Conservation (phyloP, 2,797 vertebrate species). For the Pangasius krempfi region DNA sequence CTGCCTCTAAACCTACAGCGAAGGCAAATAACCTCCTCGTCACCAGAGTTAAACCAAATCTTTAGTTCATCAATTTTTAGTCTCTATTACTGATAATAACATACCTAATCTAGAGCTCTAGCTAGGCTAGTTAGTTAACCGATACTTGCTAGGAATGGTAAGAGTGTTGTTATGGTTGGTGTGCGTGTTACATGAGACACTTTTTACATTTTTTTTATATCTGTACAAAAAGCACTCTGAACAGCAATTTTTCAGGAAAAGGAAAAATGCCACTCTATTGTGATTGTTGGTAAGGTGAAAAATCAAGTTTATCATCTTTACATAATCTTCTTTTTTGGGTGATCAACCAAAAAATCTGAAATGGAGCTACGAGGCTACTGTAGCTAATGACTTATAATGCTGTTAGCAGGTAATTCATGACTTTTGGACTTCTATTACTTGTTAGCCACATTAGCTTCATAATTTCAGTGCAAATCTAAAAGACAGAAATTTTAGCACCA, state of each 20-base stretch:
- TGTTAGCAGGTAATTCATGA: background rate
- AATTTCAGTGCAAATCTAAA: too few relatives aligned
- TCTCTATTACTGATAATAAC: too few relatives aligned
- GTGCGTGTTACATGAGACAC: background rate
- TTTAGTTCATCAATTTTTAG: too few relatives aligned
- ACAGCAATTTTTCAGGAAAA: too few relatives aligned
- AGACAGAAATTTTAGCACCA: background rate
- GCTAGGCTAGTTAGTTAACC: background rate
- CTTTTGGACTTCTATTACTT: background rate
- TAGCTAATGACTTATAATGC: background rate
- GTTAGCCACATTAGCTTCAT: background rate
- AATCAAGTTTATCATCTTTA: background rate
- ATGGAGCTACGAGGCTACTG: background rate
- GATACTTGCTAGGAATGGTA: background rate
- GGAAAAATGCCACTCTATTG: too few relatives aligned
- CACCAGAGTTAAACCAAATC: background rate
- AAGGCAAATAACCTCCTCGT: too few relatives aligned
- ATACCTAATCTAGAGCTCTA: background rate
- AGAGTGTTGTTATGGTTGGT: background rate
- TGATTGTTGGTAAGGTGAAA: too few relatives aligned
- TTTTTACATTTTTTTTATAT: background rate
- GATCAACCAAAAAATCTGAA: background rate
- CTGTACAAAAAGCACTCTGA: too few relatives aligned
- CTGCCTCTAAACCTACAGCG: too few relatives aligned
- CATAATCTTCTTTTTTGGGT: background rate